Evolutionary conservation across 2,797 vertebrate species (phyloP).

Genomic region (Cuniculus paca): DNA sequence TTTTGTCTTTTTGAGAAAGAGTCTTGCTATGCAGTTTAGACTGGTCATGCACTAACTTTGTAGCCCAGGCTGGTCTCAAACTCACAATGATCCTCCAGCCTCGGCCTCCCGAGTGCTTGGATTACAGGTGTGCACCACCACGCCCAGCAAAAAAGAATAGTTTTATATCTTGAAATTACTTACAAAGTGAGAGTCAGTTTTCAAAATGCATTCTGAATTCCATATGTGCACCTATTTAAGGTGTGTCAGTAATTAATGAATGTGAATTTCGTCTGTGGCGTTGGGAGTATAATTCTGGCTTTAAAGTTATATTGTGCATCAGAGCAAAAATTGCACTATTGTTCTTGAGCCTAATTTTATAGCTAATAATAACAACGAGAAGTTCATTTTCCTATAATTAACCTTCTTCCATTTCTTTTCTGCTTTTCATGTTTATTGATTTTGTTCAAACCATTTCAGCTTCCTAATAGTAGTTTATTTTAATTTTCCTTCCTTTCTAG

Average conservation of each 20-base stretch:
- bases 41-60: too few relatives aligned
- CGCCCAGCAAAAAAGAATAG: neutral
- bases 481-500: slow-evolving; percentile 64
- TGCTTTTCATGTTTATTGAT: slow-evolving; percentile 53
- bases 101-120: too few relatives aligned
- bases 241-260: slow-evolving; percentile 34
- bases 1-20: too few relatives aligned
- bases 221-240: neutral
- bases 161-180: neutral
- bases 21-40: too few relatives aligned
- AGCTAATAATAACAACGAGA: slow-evolving; percentile 50
- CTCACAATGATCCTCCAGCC: too few relatives aligned
- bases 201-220: slow-evolving; percentile 3
- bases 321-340: slow-evolving; percentile 18
- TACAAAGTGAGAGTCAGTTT: neutral
- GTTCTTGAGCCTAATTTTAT: slow-evolving; percentile 48
- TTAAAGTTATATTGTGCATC: slow-evolving; percentile 24
- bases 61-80: too few relatives aligned
- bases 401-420: slow-evolving; percentile 33
- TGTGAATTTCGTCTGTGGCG: neutral
- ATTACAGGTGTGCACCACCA: too few relatives aligned
- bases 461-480: slow-evolving; percentile 63
- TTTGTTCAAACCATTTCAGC: slow-evolving; percentile 51
- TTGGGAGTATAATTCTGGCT: slow-evolving; percentile 27
- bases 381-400: slow-evolving; percentile 45